Base-by-base conservation (phyloP, 2,113 vertebrate genomes). In the Delphinapterus leucas region DNA sequence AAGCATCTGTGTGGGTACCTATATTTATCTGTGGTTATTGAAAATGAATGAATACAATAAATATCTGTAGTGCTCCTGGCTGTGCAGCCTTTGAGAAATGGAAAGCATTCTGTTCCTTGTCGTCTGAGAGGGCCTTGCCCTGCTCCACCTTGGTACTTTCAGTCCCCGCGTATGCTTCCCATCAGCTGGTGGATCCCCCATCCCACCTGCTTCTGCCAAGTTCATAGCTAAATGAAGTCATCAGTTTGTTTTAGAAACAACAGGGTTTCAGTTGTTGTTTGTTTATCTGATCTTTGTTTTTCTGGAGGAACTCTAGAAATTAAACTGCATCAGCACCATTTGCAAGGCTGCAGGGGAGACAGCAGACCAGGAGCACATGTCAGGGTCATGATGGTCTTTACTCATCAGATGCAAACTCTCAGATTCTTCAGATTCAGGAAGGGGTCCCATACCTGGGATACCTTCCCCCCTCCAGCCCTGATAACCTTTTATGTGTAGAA, bases 401-500 rank as follows among this genome's bases (percentile, higher is more conserved):
- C 70, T 86, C 70, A 65, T 79, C 92, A 58, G 53, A 25, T 92
- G 33, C 71, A 94, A 90, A 86, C 68, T 93, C 60, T 58, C 14
- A 63, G 47, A 28, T 81, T 81, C 86, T 38, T 82, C 94, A 68
- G 58, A 21, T 91, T 55, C 49, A 38, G 47, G 58, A 96, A 94
- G n/a, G 25, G 49, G 36, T 67, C 77, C 80, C 44, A 2, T 93
- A 85, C 81, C 71, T 90, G 76, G 71, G 84, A 95, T 85, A 85
- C 81, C 67, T 47, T 85, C 84, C 65, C 67, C 33, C 11, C 61
- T 84, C 38, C 55, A 92, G 95, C 96, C 93, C 93, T 12, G 41
- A 65, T 90, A 97, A 98, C 98, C 97, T 98, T 97, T 76, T 77
- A 88, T 79, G 98, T 96, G 61, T 53, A 49, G 74, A 21, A 4